Base-by-base conservation (phyloP, 1,140 invertebrate genomes). In the Drosophila bipectinata region DNA sequence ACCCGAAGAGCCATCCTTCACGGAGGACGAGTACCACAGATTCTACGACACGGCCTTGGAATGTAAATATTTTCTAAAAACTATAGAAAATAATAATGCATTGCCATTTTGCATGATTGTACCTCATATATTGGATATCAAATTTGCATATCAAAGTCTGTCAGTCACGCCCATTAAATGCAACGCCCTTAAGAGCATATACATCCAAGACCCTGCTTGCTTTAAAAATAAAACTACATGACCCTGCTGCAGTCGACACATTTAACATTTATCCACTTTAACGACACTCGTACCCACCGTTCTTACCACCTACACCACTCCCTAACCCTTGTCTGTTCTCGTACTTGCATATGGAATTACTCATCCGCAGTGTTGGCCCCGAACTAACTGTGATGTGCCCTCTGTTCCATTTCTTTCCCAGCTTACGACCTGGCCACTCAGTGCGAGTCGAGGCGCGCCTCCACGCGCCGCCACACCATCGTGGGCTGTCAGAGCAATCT, bases 401-500 rank as follows among this genome's bases (percentile, higher is more conserved):
- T 57, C 45, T 56, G 26, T 18, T 45, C 44, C 48, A 6, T 55
- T 48, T 47, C 21, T 18, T 67, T 18, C 39, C 18, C 45, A 95
- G 96, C 96, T 54, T 97, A 96, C 82, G 96, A 97, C 92, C 91
- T 97, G 89, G 96, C 96, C 53, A 96, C 95, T 12, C 95, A 96
- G 78, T 96, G 95, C 90, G 95, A 95, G 56, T 94, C 94, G 39
- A 92, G 94, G 56, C 93, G 95, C 39, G 94, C 94, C 18, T 95
- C 94, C 4, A 93, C 94, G 84, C 93, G 95, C n/a, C 94, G 95
- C 34, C 96, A 96, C 90, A 95, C 96, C 1, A 94, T 96, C 10
- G 93, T 93, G 7, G 93, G 93, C 69, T 94, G 92, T 90, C 93
- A 93, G 59, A 93, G 87, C 77, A 93, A 91, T 71, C 93, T 92